phyloP scores from a whole-genome alignment of 2,888 invertebrate genomes.

The Lasius platythorax region DNA sequence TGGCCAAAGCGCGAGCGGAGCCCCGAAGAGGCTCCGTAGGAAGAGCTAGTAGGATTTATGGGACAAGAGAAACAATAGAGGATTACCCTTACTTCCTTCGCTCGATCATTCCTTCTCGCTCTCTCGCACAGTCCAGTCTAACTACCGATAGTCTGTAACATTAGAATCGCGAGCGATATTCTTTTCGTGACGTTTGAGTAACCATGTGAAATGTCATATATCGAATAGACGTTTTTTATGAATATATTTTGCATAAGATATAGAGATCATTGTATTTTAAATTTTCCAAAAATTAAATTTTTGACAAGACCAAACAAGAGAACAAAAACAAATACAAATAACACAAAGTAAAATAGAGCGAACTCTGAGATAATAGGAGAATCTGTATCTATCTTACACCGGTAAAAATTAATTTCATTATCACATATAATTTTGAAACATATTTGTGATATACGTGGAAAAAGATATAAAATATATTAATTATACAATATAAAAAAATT shows the following conservation, averaged over 20 bases:
- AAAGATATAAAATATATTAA: neutral
- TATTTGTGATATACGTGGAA: neutral
- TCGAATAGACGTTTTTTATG: neutral
- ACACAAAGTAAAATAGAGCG: neutral
- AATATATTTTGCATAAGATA: neutral
- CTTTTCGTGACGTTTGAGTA: slow-evolving; percentile 15
- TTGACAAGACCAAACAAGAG: neutral
- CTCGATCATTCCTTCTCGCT: slow-evolving; percentile 34
- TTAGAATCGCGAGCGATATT: slow-evolving; percentile 34
- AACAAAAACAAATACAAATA: neutral
- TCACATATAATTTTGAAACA: neutral
- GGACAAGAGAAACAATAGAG: slow-evolving; percentile 81
- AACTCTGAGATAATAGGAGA: neutral
- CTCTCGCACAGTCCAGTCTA: neutral
- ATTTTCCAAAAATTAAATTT: neutral
- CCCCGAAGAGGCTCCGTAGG: slow-evolving; percentile 49
- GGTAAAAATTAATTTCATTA: neutral
- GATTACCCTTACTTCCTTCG: slow-evolving; percentile 74
- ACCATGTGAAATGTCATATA: neutral
- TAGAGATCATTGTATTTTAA: neutral
- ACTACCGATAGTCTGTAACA: slow-evolving; percentile 28
- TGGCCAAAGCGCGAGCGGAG: slow-evolving; percentile 61
- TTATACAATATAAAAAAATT: neutral
- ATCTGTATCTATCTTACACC: neutral
- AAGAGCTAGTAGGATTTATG: slow-evolving; percentile 78